Conservation (phyloP, 2,797 vertebrate species). For the Sebastes kiyomatsui region DNA sequence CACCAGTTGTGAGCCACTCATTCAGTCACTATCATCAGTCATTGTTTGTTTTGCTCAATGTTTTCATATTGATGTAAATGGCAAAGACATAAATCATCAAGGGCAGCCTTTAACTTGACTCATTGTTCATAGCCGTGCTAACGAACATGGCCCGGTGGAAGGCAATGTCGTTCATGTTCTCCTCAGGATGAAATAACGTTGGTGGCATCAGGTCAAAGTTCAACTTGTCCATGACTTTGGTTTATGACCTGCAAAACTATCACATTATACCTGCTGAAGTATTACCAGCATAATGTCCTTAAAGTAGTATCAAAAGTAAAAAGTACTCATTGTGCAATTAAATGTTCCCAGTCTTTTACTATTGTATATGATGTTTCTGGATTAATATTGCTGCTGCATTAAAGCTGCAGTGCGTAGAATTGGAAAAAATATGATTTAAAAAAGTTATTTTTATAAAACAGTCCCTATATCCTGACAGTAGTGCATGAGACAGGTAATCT, state of each 20-base stretch:
- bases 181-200: not conserved
- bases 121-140: not conserved
- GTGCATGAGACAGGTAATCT: too few species aligned
- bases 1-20: conserved; percentile 8
- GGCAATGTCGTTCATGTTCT: not conserved
- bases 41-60: not conserved
- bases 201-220: not conserved
- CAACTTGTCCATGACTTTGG: not conserved
- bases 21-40: conserved; percentile 6
- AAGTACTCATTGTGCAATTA: not conserved
- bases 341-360: not conserved
- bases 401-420: too few species aligned
- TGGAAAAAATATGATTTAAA: too few species aligned
- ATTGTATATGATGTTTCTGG: not conserved
- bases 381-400: too few species aligned
- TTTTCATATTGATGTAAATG: not conserved
- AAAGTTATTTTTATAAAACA: too few species aligned
- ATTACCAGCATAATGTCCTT: too few species aligned
- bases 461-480: too few species aligned
- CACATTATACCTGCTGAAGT: not conserved
- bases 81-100: not conserved
- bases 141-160: not conserved
- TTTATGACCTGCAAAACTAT: not conserved
- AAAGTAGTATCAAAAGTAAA: not conserved
- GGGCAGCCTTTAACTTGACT: not conserved